Conservation (phyloP, 2,113 vertebrate species). For the Sprattus sprattus region DNA sequence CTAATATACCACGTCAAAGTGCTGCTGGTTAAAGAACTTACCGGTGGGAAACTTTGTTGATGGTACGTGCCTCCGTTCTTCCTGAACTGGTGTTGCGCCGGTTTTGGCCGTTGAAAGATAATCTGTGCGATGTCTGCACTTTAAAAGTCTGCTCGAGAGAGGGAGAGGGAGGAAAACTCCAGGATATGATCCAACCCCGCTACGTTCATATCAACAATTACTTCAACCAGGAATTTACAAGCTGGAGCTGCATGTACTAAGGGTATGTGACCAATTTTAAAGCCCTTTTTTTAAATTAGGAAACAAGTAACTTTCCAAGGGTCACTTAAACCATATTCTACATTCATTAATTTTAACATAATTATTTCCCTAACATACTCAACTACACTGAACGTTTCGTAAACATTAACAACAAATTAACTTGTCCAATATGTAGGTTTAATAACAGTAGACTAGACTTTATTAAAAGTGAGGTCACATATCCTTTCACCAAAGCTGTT, state of each 20-base stretch:
- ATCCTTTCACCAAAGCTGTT: not conserved
- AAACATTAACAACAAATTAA: no score
- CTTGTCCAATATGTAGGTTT: not conserved
- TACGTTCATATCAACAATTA: slow-evolving; percentile 66
- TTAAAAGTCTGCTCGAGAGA: slow-evolving; percentile 55
- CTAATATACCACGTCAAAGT: not conserved
- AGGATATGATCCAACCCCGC: slow-evolving; percentile 60
- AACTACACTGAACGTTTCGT: no score
- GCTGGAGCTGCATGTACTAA: slow-evolving; percentile 1
- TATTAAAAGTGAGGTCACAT: not conserved
- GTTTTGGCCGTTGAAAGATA: slow-evolving; percentile 44
- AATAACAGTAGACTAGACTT: not conserved
- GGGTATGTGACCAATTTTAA: not conserved
- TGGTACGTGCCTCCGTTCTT: slow-evolving; percentile 36
- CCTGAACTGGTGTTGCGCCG: slow-evolving; percentile 31
- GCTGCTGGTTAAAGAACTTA: slow-evolving; percentile 50
- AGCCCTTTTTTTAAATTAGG: not conserved
- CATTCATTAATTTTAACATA: not conserved
- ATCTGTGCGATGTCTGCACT: slow-evolving; percentile 40
- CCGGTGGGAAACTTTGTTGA: slow-evolving; percentile 45
- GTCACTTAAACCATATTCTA: not conserved
- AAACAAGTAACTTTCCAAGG: not conserved
- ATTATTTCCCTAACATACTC: not conserved
- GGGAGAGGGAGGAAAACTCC: slow-evolving; percentile 28
- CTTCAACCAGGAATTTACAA: slow-evolving; percentile 70